These are phyloP conservation scores for Micrasema minimum DNA, from an alignment of 1,140 invertebrate genomes.

Conservation along the genomic window DNA sequence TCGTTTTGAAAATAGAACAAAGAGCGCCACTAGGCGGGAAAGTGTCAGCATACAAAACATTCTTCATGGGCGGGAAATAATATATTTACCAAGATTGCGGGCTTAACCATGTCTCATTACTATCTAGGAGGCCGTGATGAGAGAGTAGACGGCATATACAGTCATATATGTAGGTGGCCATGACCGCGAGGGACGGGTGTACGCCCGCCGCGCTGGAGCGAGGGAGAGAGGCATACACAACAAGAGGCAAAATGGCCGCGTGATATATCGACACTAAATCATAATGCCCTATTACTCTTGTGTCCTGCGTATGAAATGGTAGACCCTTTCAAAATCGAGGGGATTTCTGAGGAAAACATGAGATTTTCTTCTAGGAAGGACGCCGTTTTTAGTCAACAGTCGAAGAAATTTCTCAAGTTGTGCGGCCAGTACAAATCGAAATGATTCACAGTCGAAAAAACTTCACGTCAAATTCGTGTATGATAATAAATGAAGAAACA, in stretches of 20 bases:
- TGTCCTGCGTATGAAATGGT: conserved; percentile 30
- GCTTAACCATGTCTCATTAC: conserved; percentile 46
- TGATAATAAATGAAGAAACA: too few relatives aligned
- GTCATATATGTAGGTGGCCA: background rate
- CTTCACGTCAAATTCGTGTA: too few relatives aligned
- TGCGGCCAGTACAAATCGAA: too few relatives aligned
- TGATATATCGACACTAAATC: conserved; percentile 54
- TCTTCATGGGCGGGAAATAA: conserved; percentile 36
- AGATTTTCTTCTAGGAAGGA: background rate
- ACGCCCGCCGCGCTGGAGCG: conserved; percentile 1
- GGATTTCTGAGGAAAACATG: conserved; percentile 9
- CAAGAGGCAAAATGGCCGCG: conserved; percentile 44
- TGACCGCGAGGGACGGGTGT: background rate
- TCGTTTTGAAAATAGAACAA: conserved; percentile 20
- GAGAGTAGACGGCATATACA: background rate
- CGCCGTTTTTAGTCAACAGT: too few relatives aligned
- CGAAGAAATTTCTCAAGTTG: too few relatives aligned
- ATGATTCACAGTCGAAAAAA: too few relatives aligned
- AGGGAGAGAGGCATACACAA: conserved; percentile 37
- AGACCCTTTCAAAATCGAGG: conserved; percentile 16
- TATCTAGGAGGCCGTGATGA: conserved; percentile 13
- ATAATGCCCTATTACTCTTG: conserved; percentile 53
- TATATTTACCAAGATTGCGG: conserved; percentile 48
- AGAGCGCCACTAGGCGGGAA: conserved; percentile 1
- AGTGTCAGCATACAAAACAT: conserved; percentile 34